Evolutionary conservation across 1,140 invertebrate genomes (phyloP).

Genomic region (Pseudomyrmex sp.): DNA sequence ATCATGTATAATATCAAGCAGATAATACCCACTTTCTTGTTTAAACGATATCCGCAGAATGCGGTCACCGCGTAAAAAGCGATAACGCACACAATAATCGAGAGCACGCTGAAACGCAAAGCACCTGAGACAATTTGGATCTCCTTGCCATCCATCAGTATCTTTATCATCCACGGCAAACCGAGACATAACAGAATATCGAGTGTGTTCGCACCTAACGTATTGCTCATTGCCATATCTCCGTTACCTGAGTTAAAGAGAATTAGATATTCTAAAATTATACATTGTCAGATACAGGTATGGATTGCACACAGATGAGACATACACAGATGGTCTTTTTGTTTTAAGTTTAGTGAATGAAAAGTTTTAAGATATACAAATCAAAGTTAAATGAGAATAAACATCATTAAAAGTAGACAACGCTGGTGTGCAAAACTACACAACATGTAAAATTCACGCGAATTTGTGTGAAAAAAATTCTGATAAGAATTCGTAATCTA

Average conservation of each 20-base stretch:
- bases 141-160: conserved; percentile 85
- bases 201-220: conserved; percentile 93
- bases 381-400: no score
- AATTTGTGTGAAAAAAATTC: no score
- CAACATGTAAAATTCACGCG: no score
- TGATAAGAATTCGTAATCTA: no score
- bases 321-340: no score
- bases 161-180: conserved; percentile 93
- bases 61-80: conserved; percentile 86
- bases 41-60: conserved; percentile 87
- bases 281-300: not conserved
- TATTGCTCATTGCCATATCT: conserved; percentile 94
- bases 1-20: conserved; percentile 87
- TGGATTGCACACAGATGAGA: no score
- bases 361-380: no score
- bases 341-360: no score
- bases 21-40: conserved; percentile 86
- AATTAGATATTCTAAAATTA: not conserved
- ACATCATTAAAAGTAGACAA: no score
- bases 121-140: conserved; percentile 87
- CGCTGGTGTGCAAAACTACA: no score
- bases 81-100: conserved; percentile 87
- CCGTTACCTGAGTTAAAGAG: conserved; percentile 88
- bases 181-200: conserved; percentile 95
- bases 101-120: conserved; percentile 88